Evolutionary conservation across 2,113 vertebrate species (phyloP).

Genomic region (Hippocampus guttulatus): DNA sequence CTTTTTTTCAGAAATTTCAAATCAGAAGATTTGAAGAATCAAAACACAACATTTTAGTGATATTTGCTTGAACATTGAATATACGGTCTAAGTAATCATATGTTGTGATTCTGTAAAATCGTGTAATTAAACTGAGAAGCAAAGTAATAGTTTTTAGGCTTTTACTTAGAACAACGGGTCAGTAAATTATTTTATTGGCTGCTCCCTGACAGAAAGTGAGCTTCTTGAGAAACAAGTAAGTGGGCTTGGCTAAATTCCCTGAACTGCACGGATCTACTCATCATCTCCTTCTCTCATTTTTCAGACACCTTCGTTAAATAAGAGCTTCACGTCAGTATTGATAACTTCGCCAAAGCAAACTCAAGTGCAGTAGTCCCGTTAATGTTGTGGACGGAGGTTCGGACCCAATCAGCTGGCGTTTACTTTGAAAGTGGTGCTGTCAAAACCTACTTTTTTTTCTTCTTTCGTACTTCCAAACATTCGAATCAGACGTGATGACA

Average conservation of each 20-base stretch:
- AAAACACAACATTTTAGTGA: not conserved
- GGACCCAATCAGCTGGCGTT: slow-evolving; percentile 37
- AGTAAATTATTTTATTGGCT: not conserved
- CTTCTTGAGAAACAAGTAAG: slow-evolving; percentile 46
- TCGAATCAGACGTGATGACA: slow-evolving; percentile 33
- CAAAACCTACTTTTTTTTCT: not conserved
- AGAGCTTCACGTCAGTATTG: slow-evolving; percentile 81
- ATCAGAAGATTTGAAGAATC: not conserved
- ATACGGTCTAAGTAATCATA: not conserved
- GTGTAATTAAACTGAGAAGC: too few species aligned
- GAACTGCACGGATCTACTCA: slow-evolving; percentile 61
- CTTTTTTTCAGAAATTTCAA: too few species aligned
- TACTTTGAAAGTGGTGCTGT: slow-evolving; percentile 16
- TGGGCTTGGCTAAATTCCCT: slow-evolving; percentile 65
- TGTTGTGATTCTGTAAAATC: too few species aligned
- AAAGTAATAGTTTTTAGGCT: too few species aligned
- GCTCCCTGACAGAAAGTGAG: slow-evolving; percentile 2
- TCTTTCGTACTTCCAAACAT: slow-evolving; percentile 21
- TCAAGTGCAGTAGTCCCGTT: slow-evolving; percentile 72
- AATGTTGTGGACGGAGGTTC: slow-evolving; percentile 57
- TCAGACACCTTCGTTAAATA: slow-evolving; percentile 76
- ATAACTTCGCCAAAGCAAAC: slow-evolving; percentile 85
- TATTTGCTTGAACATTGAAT: not conserved
- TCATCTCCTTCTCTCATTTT: slow-evolving; percentile 70
- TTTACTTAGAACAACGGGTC: not conserved